Evolutionary conservation across 2,888 invertebrate species (phyloP), one percentile per base, ranked within the genome.

Genomic region (Dryococelus australis): DNA sequence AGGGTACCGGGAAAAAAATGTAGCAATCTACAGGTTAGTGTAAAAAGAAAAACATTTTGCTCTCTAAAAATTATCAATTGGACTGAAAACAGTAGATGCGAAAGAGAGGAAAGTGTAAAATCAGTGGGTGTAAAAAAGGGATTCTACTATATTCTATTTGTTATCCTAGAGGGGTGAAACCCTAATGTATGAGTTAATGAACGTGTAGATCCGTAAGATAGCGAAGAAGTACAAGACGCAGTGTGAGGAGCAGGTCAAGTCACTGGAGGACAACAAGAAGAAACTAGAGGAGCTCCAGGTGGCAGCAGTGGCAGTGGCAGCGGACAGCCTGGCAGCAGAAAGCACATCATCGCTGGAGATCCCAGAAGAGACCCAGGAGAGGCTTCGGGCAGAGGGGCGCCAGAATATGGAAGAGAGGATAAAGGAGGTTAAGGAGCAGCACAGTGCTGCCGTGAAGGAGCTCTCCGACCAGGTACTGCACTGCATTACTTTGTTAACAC

Each of bases 141-240:
- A 35, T 35, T 35, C 35, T 35, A 35, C 35, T 35, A 4, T 35
- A 35, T 35, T 35, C 2, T 35, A 35, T 4, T 35, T 35, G 4
- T 35, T 35, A 35, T 35, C 35, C 35, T 35, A 3, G 35, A 35
- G 35, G 35, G 35, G 35, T 35, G 35, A 35, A 35, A 35, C 2
- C 4, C 35, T 35, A 35, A 35, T 35, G 35, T 35, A 35, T 35
- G 35, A 35, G 35, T 35, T 35, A 3, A 35, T 35, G 2, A 35
- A 35, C 35, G 8, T 95, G 89, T 95, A 96, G 91, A 95, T 97
- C 79, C 95, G 97, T 90, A 98, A 97, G 92, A 97, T 99, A 90
- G 99, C 98, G 10, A 97, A 98, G 91, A 98, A 98, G 91, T 99
- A 98, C 92, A 98, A 98, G 92, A 96, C 95, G 16, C 97, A 96